phyloP scores from a whole-genome alignment of 2,113 vertebrate genomes.

The Emydura subglobosa region DNA sequence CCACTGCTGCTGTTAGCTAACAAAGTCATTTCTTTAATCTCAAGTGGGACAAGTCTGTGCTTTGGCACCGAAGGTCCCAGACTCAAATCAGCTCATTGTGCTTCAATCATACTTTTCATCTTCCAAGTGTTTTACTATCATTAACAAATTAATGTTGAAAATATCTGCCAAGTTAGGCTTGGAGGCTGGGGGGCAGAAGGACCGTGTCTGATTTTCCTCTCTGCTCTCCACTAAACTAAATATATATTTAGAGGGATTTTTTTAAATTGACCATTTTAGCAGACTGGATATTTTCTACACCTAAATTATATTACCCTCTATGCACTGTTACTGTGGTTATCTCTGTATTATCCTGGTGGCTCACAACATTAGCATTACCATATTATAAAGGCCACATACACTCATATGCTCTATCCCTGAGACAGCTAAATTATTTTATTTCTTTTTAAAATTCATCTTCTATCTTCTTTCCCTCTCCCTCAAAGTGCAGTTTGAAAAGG shows the following conservation, averaged over 20 bases:
- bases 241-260: background rate
- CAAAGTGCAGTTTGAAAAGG: background rate
- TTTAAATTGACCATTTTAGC: background rate
- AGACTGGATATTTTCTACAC: background rate
- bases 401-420: background rate
- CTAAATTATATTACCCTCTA: background rate
- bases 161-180: background rate
- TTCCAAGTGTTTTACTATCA: constrained; percentile 11
- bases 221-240: background rate
- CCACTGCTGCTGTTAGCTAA: background rate
- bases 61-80: background rate
- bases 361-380: background rate
- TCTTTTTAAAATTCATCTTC: background rate
- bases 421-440: background rate
- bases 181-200: background rate
- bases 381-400: background rate
- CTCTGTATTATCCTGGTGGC: background rate
- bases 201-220: background rate
- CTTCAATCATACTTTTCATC: background rate
- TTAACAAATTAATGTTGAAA: background rate
- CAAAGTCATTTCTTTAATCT: background rate
- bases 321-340: background rate
- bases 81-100: fast-evolving
- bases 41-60: background rate
- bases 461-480: background rate